Evolutionary conservation across 1,140 invertebrate species (phyloP).

Genomic region (Carposina sasakii): DNA sequence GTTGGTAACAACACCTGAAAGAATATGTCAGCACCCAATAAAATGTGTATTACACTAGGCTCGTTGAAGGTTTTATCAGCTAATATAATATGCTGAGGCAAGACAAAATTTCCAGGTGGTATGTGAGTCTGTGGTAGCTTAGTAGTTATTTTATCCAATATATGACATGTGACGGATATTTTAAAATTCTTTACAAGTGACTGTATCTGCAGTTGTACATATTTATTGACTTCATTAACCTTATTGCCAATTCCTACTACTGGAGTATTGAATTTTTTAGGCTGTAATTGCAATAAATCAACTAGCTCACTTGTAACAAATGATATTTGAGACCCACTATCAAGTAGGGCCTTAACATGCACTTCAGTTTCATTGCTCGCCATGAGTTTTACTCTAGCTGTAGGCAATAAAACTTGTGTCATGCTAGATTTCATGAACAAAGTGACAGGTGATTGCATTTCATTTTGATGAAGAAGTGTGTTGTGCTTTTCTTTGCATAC

Average conservation of each 20-base stretch:
- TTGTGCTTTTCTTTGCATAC: neutral
- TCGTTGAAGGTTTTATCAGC: slow-evolving; percentile 27
- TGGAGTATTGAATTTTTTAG: neutral
- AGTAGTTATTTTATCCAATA: too few relatives aligned
- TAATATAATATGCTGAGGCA: slow-evolving; percentile 19
- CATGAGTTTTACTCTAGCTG: neutral
- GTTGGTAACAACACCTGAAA: slow-evolving; percentile 29
- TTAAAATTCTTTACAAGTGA: neutral
- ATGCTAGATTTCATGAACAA: neutral
- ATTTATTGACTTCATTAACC: neutral
- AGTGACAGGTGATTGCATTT: neutral
- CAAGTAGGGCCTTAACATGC: neutral
- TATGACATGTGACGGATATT: neutral
- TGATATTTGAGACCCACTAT: neutral
- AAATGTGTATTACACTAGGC: slow-evolving; percentile 29
- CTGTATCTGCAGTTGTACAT: neutral
- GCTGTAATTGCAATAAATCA: neutral
- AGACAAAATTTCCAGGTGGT: neutral
- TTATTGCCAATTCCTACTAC: neutral
- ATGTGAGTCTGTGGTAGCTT: too few relatives aligned
- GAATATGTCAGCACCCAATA: slow-evolving; percentile 36
- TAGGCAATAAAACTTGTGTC: neutral
- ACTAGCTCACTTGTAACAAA: slow-evolving; percentile 1
- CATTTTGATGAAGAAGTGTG: neutral
- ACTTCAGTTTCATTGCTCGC: neutral